Base-by-base conservation (phyloP, 2,113 vertebrate species). In the Oenanthe oenanthe region DNA sequence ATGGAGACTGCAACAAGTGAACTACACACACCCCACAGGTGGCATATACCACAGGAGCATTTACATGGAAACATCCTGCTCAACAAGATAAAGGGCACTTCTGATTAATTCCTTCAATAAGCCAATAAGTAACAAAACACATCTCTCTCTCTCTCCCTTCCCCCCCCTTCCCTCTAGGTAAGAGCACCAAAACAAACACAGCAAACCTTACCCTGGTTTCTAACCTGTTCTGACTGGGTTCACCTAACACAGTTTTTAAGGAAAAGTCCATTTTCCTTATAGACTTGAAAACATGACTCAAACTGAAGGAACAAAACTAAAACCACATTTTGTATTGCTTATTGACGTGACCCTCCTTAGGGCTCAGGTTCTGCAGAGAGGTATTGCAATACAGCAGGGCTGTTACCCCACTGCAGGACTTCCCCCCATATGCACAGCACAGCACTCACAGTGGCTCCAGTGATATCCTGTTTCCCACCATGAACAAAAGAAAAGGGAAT, bases 401-500 rank as follows among this genome's bases (percentile, higher is more conserved):
- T 67, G 45, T 54, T 60, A 36, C 22, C 42, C 82, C 60, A 32
- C 56, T 50, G 47, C 53, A 63, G 63, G 48, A 29, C 17, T 65
- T 70, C 53, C 40, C 38, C n/a, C 10, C 50, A 12, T 32, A 67
- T 0, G 0, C 2, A 6, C 24, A 42, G 14, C 2, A 56, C 8
- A 14, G 15, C 2, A 1, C 48, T 34, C 53, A 54, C 1, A 0
- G 14, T 16, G 31, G 18, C 50, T 73, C 58, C 45, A 45, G 22
- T 4, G 9, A 76, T 24, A 78, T 12, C 51, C 40, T 25, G 73
- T 63, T 57, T 85, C 62, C 77, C 15, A 68, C 4, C 42, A 85
- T 3, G 1, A 60, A 51, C 87, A 92, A 94, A 92, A 81, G 92
- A 74, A 92, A 95, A 96, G 26, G 53, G 66, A 83, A 83, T 80